Evolutionary conservation across 2,888 invertebrate species (phyloP).

Genomic region (Agrochola circellaris): DNA sequence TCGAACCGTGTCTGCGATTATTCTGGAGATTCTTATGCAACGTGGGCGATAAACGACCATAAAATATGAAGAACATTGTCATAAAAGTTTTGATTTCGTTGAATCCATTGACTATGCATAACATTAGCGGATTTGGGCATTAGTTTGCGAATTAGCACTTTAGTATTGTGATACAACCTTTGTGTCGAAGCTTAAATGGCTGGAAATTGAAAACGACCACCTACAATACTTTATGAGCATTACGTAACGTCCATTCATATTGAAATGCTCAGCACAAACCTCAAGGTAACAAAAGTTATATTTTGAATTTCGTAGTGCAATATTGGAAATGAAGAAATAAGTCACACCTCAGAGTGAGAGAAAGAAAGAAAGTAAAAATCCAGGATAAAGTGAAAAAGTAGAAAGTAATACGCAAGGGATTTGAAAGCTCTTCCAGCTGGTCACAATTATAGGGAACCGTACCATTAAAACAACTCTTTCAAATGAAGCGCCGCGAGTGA

Average conservation of each 20-base stretch:
- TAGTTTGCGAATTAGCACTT: conserved; percentile 61
- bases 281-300: conserved; percentile 6
- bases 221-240: conserved; percentile 41
- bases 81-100: conserved; percentile 46
- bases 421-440: conserved; percentile 3
- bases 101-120: conserved; percentile 46
- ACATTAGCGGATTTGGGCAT: conserved; percentile 44
- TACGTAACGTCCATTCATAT: conserved; percentile 46
- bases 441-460: neutral
- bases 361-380: conserved; percentile 5
- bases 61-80: conserved; percentile 30
- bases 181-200: conserved; percentile 34
- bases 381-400: neutral
- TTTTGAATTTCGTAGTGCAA: conserved; percentile 24
- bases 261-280: conserved; percentile 20
- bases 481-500: conserved; percentile 2
- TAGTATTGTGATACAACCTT: conserved; percentile 40
- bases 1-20: neutral
- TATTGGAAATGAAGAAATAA: conserved; percentile 16
- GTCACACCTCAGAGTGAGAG: neutral
- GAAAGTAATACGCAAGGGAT: conserved; percentile 5
- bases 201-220: conserved; percentile 47
- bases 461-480: conserved; percentile 34
- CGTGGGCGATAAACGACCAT: conserved; percentile 45
- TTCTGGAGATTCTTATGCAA: conserved; percentile 6